A percentile compares a stretch with the other conserved stretches of the same genome.
Evolutionary conservation across 2,113 vertebrate species (phyloP).

Genomic region (Benitochromis conjunctus): DNA sequence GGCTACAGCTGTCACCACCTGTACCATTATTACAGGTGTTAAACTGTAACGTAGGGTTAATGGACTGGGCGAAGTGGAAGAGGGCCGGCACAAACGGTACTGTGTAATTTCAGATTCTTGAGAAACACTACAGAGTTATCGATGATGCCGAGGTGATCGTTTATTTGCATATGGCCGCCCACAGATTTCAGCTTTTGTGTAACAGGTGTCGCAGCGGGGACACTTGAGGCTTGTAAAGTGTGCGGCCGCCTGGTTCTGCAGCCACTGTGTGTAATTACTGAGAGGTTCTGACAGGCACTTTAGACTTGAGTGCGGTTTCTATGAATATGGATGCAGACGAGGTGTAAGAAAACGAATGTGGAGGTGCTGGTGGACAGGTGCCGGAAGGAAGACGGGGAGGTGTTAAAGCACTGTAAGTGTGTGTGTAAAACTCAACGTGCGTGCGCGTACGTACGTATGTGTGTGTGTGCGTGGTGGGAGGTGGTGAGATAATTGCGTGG

Average conservation of each 20-base stretch:
- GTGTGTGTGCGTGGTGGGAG: background rate
- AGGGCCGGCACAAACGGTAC: background rate
- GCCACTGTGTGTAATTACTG: background rate
- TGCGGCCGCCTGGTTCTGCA: background rate
- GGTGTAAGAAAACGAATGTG: background rate
- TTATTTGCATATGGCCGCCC: background rate
- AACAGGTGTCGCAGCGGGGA: background rate
- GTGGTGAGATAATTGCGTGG: slow-evolving; percentile 67
- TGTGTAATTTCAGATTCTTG: background rate
- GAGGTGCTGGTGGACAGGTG: slow-evolving; percentile 34
- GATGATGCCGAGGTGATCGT: background rate
- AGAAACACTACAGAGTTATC: background rate
- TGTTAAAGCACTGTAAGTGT: background rate
- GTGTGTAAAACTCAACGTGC: background rate
- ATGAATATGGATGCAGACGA: slow-evolving; percentile 12
- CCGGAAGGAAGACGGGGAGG: background rate
- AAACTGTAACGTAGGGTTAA: background rate
- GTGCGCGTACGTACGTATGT: background rate
- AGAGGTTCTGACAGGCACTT: background rate
- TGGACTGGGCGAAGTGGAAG: background rate
- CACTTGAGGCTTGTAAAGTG: background rate
- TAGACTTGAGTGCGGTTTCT: background rate
- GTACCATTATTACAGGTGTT: background rate
- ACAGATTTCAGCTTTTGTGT: background rate
- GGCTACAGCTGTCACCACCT: background rate